phyloP scores from a whole-genome alignment of 2,888 invertebrate genomes.

The Platypus cylindrus region DNA sequence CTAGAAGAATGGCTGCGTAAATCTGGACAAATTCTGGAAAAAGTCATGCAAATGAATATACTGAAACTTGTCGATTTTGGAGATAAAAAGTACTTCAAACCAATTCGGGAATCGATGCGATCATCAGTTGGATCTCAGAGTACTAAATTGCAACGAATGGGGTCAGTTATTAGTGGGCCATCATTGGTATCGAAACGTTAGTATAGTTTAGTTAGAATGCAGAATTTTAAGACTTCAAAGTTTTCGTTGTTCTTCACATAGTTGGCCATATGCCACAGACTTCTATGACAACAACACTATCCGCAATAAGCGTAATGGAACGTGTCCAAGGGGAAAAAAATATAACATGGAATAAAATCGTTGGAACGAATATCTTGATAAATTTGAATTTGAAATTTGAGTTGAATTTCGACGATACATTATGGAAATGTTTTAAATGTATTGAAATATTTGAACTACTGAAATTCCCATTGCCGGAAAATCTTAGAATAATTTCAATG shows the following conservation, averaged over 20 bases:
- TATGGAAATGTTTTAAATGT: slow-evolving; percentile 58
- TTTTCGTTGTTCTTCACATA: no score
- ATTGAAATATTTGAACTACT: slow-evolving; percentile 63
- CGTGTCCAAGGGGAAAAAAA: slow-evolving; percentile 25
- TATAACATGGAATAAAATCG: slow-evolving; percentile 56
- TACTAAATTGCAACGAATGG: slow-evolving; percentile 1
- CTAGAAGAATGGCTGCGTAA: slow-evolving; percentile 58
- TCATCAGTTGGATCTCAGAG: slow-evolving; percentile 1
- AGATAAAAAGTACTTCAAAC: slow-evolving; percentile 14
- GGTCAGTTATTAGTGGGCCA: slow-evolving; percentile 1
- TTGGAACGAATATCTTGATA: slow-evolving; percentile 51
- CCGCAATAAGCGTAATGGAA: no score
- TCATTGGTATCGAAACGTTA: slow-evolving; percentile 9
- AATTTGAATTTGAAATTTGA: slow-evolving; percentile 54
- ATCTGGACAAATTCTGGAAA: slow-evolving; percentile 50
- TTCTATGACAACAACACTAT: slow-evolving; percentile 9
- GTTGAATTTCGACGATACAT: slow-evolving; percentile 50
- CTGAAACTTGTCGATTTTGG: slow-evolving; percentile 35
- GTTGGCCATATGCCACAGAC: slow-evolving; percentile 11
- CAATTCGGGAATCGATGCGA: slow-evolving; percentile 7
- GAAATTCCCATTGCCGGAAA: slow-evolving; percentile 44
- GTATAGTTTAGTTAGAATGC: slow-evolving; percentile 1
- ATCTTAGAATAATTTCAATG: slow-evolving; percentile 43
- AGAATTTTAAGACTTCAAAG: no score
- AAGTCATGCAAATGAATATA: slow-evolving; percentile 56